phyloP scores from a whole-genome alignment of 2,113 vertebrate genomes.

The Ammodytes marinus region DNA sequence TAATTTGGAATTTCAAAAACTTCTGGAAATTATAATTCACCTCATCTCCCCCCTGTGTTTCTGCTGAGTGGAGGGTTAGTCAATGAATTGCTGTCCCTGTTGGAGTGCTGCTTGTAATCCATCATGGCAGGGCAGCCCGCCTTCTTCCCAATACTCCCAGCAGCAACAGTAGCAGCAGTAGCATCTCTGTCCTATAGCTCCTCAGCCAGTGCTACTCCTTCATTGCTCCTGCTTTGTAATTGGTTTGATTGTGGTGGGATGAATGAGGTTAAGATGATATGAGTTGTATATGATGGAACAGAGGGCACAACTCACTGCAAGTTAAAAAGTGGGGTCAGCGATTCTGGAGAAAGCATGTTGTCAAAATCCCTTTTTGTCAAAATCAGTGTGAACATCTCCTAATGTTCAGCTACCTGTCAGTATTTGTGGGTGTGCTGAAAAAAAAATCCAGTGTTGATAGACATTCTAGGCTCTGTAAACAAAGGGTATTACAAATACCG shows the following conservation, averaged over 20 bases:
- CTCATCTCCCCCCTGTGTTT: conserved; percentile 48
- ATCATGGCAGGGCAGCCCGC: conserved; percentile 62
- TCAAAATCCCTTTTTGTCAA: too few relatives aligned
- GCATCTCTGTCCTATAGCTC: conserved; percentile 7
- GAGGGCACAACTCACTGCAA: too few relatives aligned
- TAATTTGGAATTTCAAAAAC: conserved; percentile 43
- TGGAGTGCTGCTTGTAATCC: conserved; percentile 64
- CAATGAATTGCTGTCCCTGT: conserved; percentile 65
- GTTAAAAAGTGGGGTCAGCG: too few relatives aligned
- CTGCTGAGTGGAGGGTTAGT: conserved; percentile 55
- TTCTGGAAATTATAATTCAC: conserved; percentile 48
- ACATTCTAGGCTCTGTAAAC: too few relatives aligned
- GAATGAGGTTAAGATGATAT: background rate
- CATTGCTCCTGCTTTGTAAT: conserved; percentile 18
- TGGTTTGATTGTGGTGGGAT: conserved; percentile 1
- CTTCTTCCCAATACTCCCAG: conserved; percentile 47
- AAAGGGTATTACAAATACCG: too few relatives aligned
- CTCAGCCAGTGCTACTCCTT: conserved; percentile 3
- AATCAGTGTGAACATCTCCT: too few relatives aligned
- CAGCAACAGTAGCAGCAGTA: background rate
- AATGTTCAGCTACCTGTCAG: too few relatives aligned
- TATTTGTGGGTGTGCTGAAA: too few relatives aligned
- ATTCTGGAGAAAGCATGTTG: too few relatives aligned
- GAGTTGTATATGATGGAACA: too few relatives aligned
- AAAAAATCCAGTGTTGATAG: too few relatives aligned